Base-by-base conservation (phyloP, 2,797 vertebrate species). In the Apogon talboti region DNA sequence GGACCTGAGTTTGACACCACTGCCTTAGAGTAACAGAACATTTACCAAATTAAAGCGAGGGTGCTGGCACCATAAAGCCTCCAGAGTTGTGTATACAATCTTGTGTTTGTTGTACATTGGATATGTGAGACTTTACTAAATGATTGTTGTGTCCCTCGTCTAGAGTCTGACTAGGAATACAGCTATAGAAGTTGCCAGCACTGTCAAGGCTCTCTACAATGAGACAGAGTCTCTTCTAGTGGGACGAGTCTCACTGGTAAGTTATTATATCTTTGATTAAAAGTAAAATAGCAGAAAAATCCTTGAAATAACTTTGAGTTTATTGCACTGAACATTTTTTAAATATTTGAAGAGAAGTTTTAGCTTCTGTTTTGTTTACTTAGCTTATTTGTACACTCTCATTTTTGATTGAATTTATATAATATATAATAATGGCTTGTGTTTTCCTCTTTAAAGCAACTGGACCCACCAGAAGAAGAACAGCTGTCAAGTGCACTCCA, bases 381-480 rank as follows among this genome's bases (percentile, higher is more conserved):
- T 28, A 28, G 24, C 6, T 4, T 28, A 28, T 28, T 2, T 28
- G 1, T 28, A 28, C 24, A 6, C 24, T 28, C 24, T 28, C 6
- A 28, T 28, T 5, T 28, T 28, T 2, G 24, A 28, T 21, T 21
- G 2, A 21, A 21, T 28, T 3, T 28, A 5, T 28, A 28, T 28
- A 28, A 28, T 28, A 28, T 5, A 28, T 28, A 1, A 28, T 6
- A 28, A 28, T 28, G 24, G 0, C 15, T 15, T 14, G n/a, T 43
- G 45, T 72, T 73, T 74, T 72, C 55, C 30, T 7, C 8, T 71
- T 15, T 54, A 55, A 53, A 99, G 97, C 97, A 98, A 67, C 91
- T 99, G 86, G 98, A 99, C 67, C 93, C 95, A 2, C 95, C 96
- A 0, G 96, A 99, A 21, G 97, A 99, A 89, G 97, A 99, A 73